Percentiles rank a stretch among this genome's conserved stretches.
Conservation (phyloP, 2,888 invertebrate genomes). For the Amphipoea lucens region DNA sequence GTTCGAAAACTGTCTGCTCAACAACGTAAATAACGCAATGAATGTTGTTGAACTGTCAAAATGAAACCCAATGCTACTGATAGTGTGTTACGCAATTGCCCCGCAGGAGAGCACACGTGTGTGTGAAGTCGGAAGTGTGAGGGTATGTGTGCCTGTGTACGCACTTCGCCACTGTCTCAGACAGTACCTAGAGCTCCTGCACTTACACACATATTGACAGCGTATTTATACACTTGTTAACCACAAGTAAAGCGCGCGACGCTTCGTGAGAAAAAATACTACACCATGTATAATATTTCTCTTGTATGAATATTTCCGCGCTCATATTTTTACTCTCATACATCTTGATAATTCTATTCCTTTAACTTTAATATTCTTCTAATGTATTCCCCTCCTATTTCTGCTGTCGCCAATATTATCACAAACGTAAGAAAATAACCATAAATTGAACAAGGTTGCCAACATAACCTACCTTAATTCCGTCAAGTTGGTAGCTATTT, state of each 20-base stretch:
- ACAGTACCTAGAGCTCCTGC: not conserved
- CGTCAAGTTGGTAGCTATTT: slow-evolving; percentile 52
- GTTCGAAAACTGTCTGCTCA: no score
- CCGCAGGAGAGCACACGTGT: no score
- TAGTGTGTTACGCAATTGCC: no score
- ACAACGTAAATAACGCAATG: no score
- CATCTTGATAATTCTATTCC: not conserved
- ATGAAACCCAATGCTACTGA: no score
- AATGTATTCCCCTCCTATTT: not conserved
- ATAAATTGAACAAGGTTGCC: slow-evolving; percentile 23
- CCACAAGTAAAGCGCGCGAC: not conserved
- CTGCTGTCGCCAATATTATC: not conserved
- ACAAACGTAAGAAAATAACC: slow-evolving; percentile 5
- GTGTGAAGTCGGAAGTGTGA: no score
- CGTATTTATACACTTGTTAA: not conserved
- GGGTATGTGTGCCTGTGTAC: no score
- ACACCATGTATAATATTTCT: not conserved
- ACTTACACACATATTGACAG: not conserved
- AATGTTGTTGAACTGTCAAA: no score
- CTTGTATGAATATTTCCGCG: not conserved
- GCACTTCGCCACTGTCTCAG: not conserved
- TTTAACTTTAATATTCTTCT: not conserved
- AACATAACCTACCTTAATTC: slow-evolving; percentile 38
- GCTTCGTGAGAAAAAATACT: not conserved
- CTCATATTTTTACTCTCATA: not conserved